Conservation (phyloP, 2,113 vertebrate species). For the Cariama cristata region DNA sequence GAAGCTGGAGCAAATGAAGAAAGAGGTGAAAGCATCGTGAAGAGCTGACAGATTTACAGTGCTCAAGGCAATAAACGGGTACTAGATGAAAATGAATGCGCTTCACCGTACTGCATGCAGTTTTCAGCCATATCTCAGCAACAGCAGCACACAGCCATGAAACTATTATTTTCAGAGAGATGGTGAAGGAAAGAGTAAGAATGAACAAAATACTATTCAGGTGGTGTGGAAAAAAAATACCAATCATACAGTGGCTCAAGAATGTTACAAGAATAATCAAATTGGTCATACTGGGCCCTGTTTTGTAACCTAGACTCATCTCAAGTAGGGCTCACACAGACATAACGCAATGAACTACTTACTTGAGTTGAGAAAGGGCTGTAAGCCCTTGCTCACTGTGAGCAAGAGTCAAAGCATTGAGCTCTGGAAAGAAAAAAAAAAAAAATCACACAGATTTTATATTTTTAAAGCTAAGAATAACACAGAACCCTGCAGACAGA, state of each 20-base stretch:
- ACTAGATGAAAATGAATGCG: slow-evolving; percentile 77
- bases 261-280: slow-evolving; percentile 12
- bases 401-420: slow-evolving; percentile 1
- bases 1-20: slow-evolving; percentile 84
- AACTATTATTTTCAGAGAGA: slow-evolving; percentile 70
- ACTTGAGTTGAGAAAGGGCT: not conserved
- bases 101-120: slow-evolving; percentile 67
- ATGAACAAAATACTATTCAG: slow-evolving; percentile 17
- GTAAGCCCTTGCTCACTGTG: not conserved
- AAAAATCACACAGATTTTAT: not conserved
- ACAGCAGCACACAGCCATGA: slow-evolving; percentile 67
- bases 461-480: slow-evolving; percentile 7
- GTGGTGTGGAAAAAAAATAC: not conserved
- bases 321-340: not conserved
- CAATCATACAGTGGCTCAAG: not conserved
- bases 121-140: slow-evolving; percentile 71
- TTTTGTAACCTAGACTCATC: not conserved
- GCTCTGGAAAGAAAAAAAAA: not conserved
- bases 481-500: not conserved
- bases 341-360: not conserved
- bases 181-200: slow-evolving; percentile 17
- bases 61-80: slow-evolving; percentile 82
- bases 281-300: not conserved
- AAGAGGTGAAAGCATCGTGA: slow-evolving; percentile 82
- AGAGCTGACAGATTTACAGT: slow-evolving; percentile 87